A percentile compares a stretch with the other conserved stretches of the same genome.
Evolutionary conservation across 2,113 vertebrate species (phyloP).

Genomic region (Toxotes chatareus): DNA sequence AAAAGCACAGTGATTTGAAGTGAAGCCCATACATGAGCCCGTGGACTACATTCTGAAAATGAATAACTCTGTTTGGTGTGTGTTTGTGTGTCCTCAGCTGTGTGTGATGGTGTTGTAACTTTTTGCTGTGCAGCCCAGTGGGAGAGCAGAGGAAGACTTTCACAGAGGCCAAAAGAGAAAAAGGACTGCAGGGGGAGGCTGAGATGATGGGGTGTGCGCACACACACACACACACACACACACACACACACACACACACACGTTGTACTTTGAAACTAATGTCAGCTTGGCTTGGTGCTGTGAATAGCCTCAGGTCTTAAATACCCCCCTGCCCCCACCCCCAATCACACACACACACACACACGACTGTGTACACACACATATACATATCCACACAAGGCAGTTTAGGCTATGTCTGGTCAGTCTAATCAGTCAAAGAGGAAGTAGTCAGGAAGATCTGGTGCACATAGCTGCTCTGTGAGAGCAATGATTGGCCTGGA

Average conservation of each 20-base stretch:
- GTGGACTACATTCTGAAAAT: neutral
- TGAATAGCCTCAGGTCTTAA: slow-evolving; percentile 51
- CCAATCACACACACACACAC: slow-evolving; percentile 33
- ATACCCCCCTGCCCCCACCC: slow-evolving; percentile 3
- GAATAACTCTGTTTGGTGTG: neutral
- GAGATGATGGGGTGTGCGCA: slow-evolving; percentile 6
- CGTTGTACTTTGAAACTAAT: slow-evolving; percentile 60
- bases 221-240: slow-evolving; percentile 25
- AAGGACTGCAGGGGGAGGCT: slow-evolving; percentile 5
- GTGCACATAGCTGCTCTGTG: slow-evolving; percentile 25
- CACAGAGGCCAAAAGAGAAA: neutral
- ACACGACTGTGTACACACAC: neutral
- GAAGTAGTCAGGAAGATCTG: slow-evolving; percentile 60
- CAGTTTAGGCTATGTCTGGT: slow-evolving; percentile 47
- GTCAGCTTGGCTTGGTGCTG: slow-evolving; percentile 49
- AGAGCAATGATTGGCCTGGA: slow-evolving; percentile 40
- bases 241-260: neutral
- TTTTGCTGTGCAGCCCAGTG: slow-evolving; percentile 38
- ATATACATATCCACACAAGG: neutral
- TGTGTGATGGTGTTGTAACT: neutral
- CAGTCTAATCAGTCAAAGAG: slow-evolving; percentile 49
- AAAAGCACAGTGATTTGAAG: too few relatives aligned
- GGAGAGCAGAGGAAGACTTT: slow-evolving; percentile 13
- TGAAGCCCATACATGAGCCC: neutral
- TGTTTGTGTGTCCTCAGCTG: neutral